Percentiles rank a stretch among this genome's conserved stretches.
Evolutionary conservation across 2,113 vertebrate species (phyloP).

Genomic region (Taxidea taxus): DNA sequence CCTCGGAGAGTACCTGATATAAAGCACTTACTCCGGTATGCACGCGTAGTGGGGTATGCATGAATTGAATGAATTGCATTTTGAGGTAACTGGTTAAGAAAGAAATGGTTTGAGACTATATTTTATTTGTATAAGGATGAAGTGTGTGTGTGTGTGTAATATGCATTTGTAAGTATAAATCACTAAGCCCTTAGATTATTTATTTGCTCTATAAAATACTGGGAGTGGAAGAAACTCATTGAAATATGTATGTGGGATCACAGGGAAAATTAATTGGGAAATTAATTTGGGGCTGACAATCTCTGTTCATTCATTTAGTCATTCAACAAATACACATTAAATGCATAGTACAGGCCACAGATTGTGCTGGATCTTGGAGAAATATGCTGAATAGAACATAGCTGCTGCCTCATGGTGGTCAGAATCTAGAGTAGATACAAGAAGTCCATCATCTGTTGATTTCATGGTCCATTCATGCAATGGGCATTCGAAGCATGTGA

Average conservation of each 20-base stretch:
- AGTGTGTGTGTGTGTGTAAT: background rate
- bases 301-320: slow-evolving; percentile 7
- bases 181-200: background rate
- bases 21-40: background rate
- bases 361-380: background rate
- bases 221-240: background rate
- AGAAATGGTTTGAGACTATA: background rate
- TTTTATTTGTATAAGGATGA: background rate
- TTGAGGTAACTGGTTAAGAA: background rate
- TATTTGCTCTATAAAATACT: background rate
- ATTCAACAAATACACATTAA: slow-evolving; percentile 1
- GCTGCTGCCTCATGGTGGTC: background rate
- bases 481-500: background rate
- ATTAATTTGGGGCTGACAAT: slow-evolving; percentile 26
- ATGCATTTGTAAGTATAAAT: background rate
- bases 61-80: background rate
- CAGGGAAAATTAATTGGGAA: background rate
- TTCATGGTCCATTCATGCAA: background rate
- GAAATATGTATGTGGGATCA: background rate
- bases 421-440: background rate
- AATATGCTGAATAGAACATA: background rate
- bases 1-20: background rate
- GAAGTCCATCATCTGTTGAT: background rate
- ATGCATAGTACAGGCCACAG: background rate
- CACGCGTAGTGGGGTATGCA: too few relatives aligned